Evolutionary conservation across 2,797 vertebrate species (phyloP).

Genomic region (Stomatorhinus walkeri): DNA sequence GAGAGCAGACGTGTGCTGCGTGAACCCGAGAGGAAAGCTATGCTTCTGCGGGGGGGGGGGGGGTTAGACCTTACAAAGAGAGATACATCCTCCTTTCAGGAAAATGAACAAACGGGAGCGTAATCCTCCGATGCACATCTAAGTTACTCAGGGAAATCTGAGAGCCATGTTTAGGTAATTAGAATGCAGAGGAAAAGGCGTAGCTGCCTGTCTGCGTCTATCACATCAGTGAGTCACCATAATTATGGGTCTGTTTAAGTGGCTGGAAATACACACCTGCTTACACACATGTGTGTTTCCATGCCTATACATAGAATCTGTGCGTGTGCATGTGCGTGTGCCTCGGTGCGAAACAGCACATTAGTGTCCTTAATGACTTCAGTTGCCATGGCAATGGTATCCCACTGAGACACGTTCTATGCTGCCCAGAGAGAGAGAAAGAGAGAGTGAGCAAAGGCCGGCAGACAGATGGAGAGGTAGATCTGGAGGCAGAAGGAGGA

Average conservation of each 20-base stretch:
- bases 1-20: background rate
- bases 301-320: conserved; percentile 20
- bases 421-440: conserved; percentile 31
- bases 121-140: background rate
- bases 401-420: conserved; percentile 52
- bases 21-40: background rate
- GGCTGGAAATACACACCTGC: background rate
- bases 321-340: conserved; percentile 26
- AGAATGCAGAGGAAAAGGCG: background rate
- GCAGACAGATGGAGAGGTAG: conserved; percentile 7
- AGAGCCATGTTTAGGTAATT: background rate
- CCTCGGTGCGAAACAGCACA: conserved; percentile 46
- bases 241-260: background rate
- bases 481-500: conserved; percentile 8
- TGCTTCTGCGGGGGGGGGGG: background rate
- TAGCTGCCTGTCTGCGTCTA: background rate
- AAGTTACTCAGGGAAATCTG: background rate
- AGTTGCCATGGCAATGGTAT: conserved; percentile 56
- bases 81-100: background rate
- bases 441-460: conserved; percentile 23
- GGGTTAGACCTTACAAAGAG: background rate
- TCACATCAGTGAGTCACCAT: background rate
- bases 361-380: conserved; percentile 55
- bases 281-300: background rate
- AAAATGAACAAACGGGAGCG: background rate